phyloP scores from a whole-genome alignment of 2,113 vertebrate species.

The Antigone vipio region DNA sequence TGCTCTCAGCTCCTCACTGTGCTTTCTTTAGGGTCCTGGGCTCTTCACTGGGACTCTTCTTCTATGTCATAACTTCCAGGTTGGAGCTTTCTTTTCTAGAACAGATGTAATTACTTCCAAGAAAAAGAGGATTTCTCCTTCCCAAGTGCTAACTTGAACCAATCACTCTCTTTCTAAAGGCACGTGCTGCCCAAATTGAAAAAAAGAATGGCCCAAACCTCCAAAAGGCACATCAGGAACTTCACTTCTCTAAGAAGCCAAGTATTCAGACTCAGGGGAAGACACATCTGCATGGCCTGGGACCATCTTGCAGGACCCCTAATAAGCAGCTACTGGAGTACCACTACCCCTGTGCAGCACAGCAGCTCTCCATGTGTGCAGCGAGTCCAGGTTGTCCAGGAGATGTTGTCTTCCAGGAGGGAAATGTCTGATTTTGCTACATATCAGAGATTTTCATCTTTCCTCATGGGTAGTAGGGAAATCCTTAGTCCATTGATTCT shows the following conservation, averaged over 20 bases:
- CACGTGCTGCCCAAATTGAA: not conserved
- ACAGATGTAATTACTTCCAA: not conserved
- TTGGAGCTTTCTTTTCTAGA: not conserved
- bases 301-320: not conserved
- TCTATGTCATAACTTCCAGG: not conserved
- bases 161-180: not conserved
- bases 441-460: not conserved
- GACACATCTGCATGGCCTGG: not conserved
- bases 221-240: not conserved
- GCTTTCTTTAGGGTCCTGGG: not conserved
- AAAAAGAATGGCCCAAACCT: not conserved
- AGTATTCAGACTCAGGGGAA: not conserved
- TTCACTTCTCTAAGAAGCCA: not conserved
- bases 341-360: not conserved
- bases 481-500: not conserved
- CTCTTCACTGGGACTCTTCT: not conserved
- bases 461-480: not conserved
- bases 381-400: not conserved
- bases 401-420: not conserved
- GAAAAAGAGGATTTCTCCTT: not conserved
- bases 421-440: not conserved
- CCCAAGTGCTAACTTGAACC: not conserved
- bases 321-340: not conserved
- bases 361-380: not conserved
- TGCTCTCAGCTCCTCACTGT: not conserved